Evolutionary conservation across 2,113 vertebrate genomes (phyloP), one percentile per base, ranked within the genome.

Genomic region (Meles meles): DNA sequence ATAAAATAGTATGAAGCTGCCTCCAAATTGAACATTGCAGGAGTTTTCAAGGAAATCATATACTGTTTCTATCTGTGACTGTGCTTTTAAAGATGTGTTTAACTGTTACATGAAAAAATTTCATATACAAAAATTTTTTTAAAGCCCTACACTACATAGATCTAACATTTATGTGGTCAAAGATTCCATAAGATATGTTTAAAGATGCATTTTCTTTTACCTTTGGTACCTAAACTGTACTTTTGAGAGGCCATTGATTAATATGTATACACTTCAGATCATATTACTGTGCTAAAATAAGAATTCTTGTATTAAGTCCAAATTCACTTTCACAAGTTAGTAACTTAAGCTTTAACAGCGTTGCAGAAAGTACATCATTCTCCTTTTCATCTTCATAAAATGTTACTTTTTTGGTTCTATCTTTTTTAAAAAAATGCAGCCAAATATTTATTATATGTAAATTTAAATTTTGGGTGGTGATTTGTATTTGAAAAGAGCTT

Each of bases 51-150:
- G 96, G 94, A 98, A 98, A 96, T 91, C 90, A 96, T 98, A 97
- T 97, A 98, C 39, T 34, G 29, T 91, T 93, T 90, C 71, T 98
- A 97, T 98, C 98, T 98, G 97, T 98, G 98, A 98, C 98, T 98
- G 97, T 97, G 97, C 93, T 98, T 97, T 98, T 98, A 98, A 98
- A 98, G 98, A 98, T 98, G 96, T 98, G 94, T 98, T 98, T 90
- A 97, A 98, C 98, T 96, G 97, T 98, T 97, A 98, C 98, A 97
- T 97, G 98, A 97, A 93, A 97, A 97, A 97, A 98, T 97, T 89
- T 97, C 97, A 98, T 97, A 96, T 98, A 98, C 97, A 98, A 99
- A 99, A 99, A 98, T 98, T 98, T 98, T 98, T 98, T 98, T 97
- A 89, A 82, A 91, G 76, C 87, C 91, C 97, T 97, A 98, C 96